Evolutionary conservation across 2,888 invertebrate genomes (phyloP).

Genomic region (Eupithecia centaureata): DNA sequence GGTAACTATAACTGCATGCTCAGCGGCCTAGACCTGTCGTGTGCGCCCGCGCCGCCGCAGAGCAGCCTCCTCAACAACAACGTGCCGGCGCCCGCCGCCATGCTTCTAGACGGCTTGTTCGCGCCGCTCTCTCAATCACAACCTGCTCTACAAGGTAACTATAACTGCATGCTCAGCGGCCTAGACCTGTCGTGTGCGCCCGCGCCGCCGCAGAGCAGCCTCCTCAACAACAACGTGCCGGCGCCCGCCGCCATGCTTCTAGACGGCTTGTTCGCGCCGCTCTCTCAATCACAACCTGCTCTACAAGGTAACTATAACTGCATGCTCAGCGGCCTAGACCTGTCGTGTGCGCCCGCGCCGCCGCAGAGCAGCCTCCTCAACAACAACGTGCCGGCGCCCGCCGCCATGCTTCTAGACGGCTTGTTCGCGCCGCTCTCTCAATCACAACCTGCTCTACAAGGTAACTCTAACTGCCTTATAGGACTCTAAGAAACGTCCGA

Average conservation of each 20-base stretch:
- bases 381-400: slow-evolving; percentile 53
- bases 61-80: slow-evolving; percentile 46
- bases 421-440: slow-evolving; percentile 68
- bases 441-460: slow-evolving; percentile 40
- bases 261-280: slow-evolving; percentile 83
- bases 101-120: slow-evolving; percentile 86
- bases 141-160: slow-evolving; percentile 44
- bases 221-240: slow-evolving; percentile 46
- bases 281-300: slow-evolving; percentile 34
- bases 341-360: slow-evolving; percentile 60
- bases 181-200: slow-evolving; percentile 84
- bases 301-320: too few relatives aligned
- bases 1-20: too few relatives aligned
- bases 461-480: too few relatives aligned
- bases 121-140: slow-evolving; percentile 45
- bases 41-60: slow-evolving; percentile 48
- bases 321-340: slow-evolving; percentile 91
- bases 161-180: slow-evolving; percentile 92
- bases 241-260: slow-evolving; percentile 75
- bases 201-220: slow-evolving; percentile 40
- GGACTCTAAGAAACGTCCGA: too few relatives aligned
- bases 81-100: slow-evolving; percentile 52
- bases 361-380: slow-evolving; percentile 40
- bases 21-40: slow-evolving; percentile 87
- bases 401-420: slow-evolving; percentile 84